These are phyloP conservation scores for Ariolimax columbianus DNA, from an alignment of 2,888 invertebrate genomes.

Conservation along the genomic window DNA sequence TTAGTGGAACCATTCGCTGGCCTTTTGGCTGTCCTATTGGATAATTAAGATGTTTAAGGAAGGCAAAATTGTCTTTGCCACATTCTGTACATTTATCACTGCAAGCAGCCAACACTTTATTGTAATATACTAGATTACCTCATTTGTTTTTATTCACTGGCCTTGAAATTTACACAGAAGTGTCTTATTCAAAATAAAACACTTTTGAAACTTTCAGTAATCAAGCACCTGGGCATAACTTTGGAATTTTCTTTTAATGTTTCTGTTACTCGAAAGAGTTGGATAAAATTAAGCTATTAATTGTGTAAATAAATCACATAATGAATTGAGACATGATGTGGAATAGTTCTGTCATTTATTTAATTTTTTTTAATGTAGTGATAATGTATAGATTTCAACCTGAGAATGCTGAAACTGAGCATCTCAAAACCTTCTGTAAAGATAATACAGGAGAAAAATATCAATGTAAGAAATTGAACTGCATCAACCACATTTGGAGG, in stretches of 20 bases:
- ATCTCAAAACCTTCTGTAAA: too few relatives aligned
- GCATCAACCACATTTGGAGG: too few relatives aligned
- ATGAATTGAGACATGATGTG: neutral
- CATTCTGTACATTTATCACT: neutral
- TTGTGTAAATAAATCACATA: neutral
- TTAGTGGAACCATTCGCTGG: too few relatives aligned
- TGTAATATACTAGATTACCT: neutral
- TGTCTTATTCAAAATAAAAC: neutral
- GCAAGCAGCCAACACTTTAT: too few relatives aligned
- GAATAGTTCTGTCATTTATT: neutral
- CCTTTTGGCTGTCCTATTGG: neutral
- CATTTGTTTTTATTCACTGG: neutral
- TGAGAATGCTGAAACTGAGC: too few relatives aligned
- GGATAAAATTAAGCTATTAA: neutral
- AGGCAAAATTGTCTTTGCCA: neutral
- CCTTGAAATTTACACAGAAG: neutral
- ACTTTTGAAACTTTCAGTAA: neutral
- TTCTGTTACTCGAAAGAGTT: neutral
- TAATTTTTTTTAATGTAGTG: too few relatives aligned
- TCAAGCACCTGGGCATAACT: neutral
- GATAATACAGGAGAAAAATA: too few relatives aligned
- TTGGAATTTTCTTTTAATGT: neutral
- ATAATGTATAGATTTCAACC: too few relatives aligned
- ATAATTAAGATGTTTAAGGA: neutral
- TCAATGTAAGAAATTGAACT: too few relatives aligned